These are phyloP conservation scores for Parazoanthus atlanticus DNA, from an alignment of 92 coral and sea anemone genomes.

Conservation along the genomic window DNA sequence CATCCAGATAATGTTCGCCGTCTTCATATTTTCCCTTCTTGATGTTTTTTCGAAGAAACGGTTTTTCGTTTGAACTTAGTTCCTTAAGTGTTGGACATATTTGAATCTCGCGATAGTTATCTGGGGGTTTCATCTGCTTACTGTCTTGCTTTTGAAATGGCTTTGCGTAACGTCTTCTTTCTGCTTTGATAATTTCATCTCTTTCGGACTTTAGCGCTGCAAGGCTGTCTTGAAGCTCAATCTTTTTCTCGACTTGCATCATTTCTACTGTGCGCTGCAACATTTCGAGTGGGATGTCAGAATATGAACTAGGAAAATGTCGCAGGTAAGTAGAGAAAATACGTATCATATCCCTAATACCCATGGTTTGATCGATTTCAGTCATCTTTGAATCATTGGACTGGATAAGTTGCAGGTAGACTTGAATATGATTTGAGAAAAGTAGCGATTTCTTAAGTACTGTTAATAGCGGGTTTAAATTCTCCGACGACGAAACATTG, in stretches of 20 bases:
- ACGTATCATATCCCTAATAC: constrained; percentile 34
- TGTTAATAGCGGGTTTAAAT: constrained; percentile 2
- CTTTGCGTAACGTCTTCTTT: constrained; percentile 46
- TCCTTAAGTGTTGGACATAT: constrained; percentile 72
- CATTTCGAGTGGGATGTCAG: constrained; percentile 61
- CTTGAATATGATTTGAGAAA: constrained; percentile 4
- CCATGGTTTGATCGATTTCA: background rate
- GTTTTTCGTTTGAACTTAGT: constrained; percentile 59
- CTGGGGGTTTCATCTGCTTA: constrained; percentile 60
- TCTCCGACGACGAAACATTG: background rate
- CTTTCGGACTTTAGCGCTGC: constrained; percentile 50
- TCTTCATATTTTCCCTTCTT: constrained; percentile 66
- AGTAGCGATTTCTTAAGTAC: constrained; percentile 11
- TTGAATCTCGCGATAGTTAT: constrained; percentile 69
- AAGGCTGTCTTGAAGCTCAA: constrained; percentile 33
- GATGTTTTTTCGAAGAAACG: constrained; percentile 75
- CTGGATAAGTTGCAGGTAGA: constrained; percentile 11
- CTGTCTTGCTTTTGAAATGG: constrained; percentile 28
- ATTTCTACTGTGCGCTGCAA: constrained; percentile 42
- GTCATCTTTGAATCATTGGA: background rate
- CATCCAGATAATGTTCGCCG: constrained; percentile 79
- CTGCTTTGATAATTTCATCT: constrained; percentile 54
- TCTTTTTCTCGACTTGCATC: constrained; percentile 25
- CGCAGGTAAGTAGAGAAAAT: constrained; percentile 59
- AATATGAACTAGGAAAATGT: constrained; percentile 62